phyloP scores from a whole-genome alignment of 2,113 vertebrate genomes.

The Monopterus albus region DNA sequence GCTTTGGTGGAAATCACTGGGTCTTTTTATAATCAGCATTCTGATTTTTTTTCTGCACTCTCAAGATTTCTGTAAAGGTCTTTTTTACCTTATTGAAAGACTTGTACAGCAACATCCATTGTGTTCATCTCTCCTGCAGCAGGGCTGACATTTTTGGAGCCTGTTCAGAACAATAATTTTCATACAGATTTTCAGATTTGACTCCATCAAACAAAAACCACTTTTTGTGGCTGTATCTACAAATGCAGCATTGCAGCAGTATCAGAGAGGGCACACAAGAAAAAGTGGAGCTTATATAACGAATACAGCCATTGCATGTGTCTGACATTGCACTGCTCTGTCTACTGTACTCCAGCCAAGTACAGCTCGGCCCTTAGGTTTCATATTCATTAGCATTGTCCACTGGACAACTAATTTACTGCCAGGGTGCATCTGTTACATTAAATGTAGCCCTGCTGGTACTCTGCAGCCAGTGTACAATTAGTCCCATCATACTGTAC shows the following conservation, averaged over 20 bases:
- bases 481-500: slow-evolving; percentile 8
- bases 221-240: not conserved
- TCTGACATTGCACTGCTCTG: slow-evolving; percentile 27
- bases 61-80: slow-evolving; percentile 18
- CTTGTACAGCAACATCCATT: slow-evolving; percentile 14
- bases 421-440: slow-evolving; percentile 30
- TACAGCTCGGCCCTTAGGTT: slow-evolving; percentile 49
- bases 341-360: slow-evolving; percentile 45
- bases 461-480: slow-evolving; percentile 24
- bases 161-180: slow-evolving; percentile 4
- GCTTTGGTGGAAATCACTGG: slow-evolving; percentile 30
- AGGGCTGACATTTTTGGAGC: not conserved
- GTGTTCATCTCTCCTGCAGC: slow-evolving; percentile 10
- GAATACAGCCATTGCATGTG: slow-evolving; percentile 36
- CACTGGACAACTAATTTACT: slow-evolving; percentile 52
- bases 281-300: slow-evolving; percentile 43
- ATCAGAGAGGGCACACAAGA: slow-evolving; percentile 20
- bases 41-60: slow-evolving; percentile 6
- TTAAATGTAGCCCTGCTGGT: slow-evolving; percentile 41
- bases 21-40: slow-evolving; percentile 41
- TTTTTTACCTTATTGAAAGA: slow-evolving; percentile 31
- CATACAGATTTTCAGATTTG: slow-evolving; percentile 8
- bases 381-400: slow-evolving; percentile 53
- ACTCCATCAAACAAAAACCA: not conserved
- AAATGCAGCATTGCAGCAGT: slow-evolving; percentile 29